Conservation (phyloP, 2,113 vertebrate genomes). For the Ahaetulla prasina region DNA sequence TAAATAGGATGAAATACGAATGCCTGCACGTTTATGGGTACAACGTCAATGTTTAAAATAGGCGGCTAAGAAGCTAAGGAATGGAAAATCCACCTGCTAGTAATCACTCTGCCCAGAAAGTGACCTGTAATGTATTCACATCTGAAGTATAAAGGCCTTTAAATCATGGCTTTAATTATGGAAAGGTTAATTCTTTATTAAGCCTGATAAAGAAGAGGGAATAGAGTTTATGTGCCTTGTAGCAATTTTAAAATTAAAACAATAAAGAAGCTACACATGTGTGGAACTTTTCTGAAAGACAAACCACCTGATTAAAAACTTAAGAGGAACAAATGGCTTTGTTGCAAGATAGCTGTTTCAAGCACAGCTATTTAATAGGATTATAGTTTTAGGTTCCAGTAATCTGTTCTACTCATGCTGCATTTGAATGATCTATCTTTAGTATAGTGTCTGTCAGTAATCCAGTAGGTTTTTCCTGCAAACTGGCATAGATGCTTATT, state of each 20-base stretch:
- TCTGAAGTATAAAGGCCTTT: not conserved
- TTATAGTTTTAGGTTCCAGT: not conserved
- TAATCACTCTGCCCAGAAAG: not conserved
- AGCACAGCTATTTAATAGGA: not conserved
- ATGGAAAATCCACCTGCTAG: not conserved
- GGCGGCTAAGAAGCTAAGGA: not conserved
- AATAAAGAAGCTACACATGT: accelerated
- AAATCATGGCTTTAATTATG: not conserved
- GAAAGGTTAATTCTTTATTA: not conserved
- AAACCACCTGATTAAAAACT: not conserved
- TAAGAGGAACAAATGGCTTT: not conserved
- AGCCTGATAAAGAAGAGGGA: not conserved
- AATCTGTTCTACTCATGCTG: not conserved
- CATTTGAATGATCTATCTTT: not conserved
- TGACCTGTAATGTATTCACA: not conserved
- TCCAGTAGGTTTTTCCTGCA: not conserved
- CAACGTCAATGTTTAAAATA: not conserved
- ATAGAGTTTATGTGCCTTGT: accelerated
- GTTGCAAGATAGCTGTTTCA: not conserved
- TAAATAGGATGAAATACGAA: not conserved
- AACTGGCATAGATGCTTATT: not conserved
- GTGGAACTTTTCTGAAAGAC: not conserved
- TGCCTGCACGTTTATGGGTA: not conserved
- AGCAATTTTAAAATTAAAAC: not conserved
- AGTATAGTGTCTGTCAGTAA: not conserved